phyloP scores from a whole-genome alignment of 2,797 vertebrate genomes.

The Alcedo quadribrachys region DNA sequence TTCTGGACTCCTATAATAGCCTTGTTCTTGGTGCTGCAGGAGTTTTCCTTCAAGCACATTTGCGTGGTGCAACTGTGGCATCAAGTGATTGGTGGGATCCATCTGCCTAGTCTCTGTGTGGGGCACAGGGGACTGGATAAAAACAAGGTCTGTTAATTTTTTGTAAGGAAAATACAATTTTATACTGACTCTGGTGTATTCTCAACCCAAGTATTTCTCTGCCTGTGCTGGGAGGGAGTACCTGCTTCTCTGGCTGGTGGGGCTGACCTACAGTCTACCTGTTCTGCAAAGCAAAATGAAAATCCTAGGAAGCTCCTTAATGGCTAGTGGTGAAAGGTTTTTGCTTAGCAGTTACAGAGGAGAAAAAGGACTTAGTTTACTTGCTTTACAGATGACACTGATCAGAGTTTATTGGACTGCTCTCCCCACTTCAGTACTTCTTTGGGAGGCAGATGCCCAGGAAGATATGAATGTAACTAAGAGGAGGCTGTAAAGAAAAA shows the following conservation, averaged over 20 bases:
- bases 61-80: not conserved
- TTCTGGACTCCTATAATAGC: conserved; percentile 10
- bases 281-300: not conserved
- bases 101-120: not conserved
- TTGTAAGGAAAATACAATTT: not conserved
- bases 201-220: not conserved
- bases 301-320: not conserved
- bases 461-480: not conserved
- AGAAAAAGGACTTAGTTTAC: not conserved
- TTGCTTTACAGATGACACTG: not conserved
- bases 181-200: not conserved
- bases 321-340: not conserved
- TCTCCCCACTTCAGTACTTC: not conserved
- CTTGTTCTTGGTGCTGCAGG: not conserved
- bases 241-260: not conserved
- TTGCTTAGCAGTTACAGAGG: not conserved
- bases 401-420: not conserved
- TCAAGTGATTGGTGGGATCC: not conserved
- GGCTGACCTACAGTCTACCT: not conserved
- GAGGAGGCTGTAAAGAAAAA: not conserved
- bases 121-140: not conserved
- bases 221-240: fast-evolving
- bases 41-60: conserved; percentile 17
- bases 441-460: not conserved
- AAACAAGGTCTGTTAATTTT: not conserved